Evolutionary conservation across 30 jellyfish, hydroid and myxozoan species (phyloP).

Genomic region (Aurelia sp.): DNA sequence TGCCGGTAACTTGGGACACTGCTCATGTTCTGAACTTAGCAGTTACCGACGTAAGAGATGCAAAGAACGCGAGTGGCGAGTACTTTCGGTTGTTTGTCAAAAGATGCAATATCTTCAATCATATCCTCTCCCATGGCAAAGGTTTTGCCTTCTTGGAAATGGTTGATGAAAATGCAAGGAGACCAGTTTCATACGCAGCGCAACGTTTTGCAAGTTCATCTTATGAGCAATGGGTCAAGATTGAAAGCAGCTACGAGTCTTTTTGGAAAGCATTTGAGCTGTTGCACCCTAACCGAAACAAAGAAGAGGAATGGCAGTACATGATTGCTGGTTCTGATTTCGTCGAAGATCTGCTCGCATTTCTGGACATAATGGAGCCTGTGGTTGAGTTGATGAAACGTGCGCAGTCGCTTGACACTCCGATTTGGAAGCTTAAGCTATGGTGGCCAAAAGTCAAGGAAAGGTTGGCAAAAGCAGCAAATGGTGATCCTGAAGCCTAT

Average conservation of each 20-base stretch:
- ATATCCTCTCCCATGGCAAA: constrained; percentile 14
- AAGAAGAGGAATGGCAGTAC: constrained; percentile 69
- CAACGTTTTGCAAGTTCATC: constrained; percentile 67
- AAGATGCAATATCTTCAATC: constrained; percentile 33
- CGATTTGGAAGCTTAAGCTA: constrained; percentile 46
- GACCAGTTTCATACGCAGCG: constrained; percentile 60
- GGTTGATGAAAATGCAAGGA: constrained; percentile 30
- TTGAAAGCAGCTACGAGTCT: constrained; percentile 46
- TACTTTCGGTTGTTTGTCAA: neutral
- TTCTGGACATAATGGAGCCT: constrained; percentile 69
- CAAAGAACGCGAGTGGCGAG: neutral
- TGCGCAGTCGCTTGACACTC: constrained; percentile 34
- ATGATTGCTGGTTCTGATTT: constrained; percentile 70
- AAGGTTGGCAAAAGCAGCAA: constrained; percentile 28
- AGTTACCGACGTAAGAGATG: constrained; percentile 30
- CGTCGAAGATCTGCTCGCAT: constrained; percentile 23
- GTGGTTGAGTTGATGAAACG: constrained; percentile 54
- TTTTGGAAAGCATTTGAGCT: constrained; percentile 38
- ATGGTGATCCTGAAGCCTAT: constrained; percentile 53
- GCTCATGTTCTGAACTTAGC: constrained; percentile 46
- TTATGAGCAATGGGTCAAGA: constrained; percentile 62
- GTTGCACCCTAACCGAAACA: constrained; percentile 45
- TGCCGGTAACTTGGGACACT: constrained; percentile 65
- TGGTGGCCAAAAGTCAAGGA: constrained; percentile 52
- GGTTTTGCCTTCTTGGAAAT: constrained; percentile 46